Evolutionary conservation across 2,113 vertebrate species (phyloP).

Genomic region (Poeciliopsis retropinna): DNA sequence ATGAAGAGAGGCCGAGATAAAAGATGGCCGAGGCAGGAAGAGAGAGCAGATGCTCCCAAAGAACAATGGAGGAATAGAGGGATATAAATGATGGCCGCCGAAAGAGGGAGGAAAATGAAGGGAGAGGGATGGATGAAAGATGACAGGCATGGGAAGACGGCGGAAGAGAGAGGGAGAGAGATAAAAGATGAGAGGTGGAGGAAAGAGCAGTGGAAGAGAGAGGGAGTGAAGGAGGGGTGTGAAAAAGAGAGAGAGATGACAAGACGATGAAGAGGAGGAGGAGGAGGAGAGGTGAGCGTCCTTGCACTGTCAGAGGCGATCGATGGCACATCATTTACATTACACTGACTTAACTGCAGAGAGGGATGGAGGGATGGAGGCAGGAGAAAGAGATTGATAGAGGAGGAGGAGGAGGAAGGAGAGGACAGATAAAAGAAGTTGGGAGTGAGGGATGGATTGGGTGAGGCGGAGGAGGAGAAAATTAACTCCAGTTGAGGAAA

Average conservation of each 20-base stretch:
- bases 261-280: conserved; percentile 64
- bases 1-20: conserved; percentile 55
- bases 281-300: conserved; percentile 75
- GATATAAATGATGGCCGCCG: conserved; percentile 65
- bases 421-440: conserved; percentile 42
- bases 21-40: conserved; percentile 54
- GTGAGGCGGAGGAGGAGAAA: conserved; percentile 45
- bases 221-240: conserved; percentile 30
- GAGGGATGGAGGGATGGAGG: conserved; percentile 35
- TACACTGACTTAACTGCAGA: conserved; percentile 76
- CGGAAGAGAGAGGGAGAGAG: conserved; percentile 24
- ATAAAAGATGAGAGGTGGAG: conserved; percentile 53
- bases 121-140: conserved; percentile 68
- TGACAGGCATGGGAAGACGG: conserved; percentile 52
- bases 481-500: conserved; percentile 56
- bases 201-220: conserved; percentile 44
- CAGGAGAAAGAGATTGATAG: conserved; percentile 45
- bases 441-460: conserved; percentile 34
- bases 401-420: conserved; percentile 30
- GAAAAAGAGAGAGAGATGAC: conserved; percentile 60
- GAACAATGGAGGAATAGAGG: conserved; percentile 69
- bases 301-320: conserved; percentile 81
- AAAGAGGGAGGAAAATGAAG: conserved; percentile 57
- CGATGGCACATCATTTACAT: conserved; percentile 82
- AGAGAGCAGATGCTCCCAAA: conserved; percentile 63